Evolutionary conservation across 2,888 invertebrate genomes (phyloP), one percentile per base, ranked within the genome.

Genomic region (Thalpophila matura): DNA sequence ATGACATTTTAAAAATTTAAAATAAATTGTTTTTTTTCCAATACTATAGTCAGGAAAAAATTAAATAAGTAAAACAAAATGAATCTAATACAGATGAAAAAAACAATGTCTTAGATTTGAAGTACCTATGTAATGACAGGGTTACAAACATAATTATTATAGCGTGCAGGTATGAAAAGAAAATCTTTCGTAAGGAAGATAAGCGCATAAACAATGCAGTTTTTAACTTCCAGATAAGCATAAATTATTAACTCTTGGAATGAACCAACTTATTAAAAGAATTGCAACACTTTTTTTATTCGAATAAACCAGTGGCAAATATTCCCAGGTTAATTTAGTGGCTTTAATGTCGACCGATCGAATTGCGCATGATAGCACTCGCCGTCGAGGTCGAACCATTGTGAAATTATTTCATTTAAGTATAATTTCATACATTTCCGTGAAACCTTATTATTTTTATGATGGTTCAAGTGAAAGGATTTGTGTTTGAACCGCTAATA

Each of bases 401-500:
- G 49, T 33, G 70, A 55, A 76, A 77, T 59, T 43, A 53, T 65
- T 76, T 47, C 63, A 61, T 65, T 66, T 54, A 40, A 12, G 22
- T 43, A 33, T 37, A 45, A 66, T 76, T 61, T 70, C 61, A 58
- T 47, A 64, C 51, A 62, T 57, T 38, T 62, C 54, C 27, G 27
- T 35, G 35, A 56, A 56, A 49, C 37, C 37, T 62, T 68, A 59
- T 33, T 45, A 20, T 27, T 37, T 59, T 53, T 65, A 55, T 26
- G 78, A 74, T 65, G 50, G 47, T 46, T 45, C 20, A 18, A 70
- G 73, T 67, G 79, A 76, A 74, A 76, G 74, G 74, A 54, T 31
- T 55, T 35, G 7, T 43, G 10, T 66, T 57, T 37, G 43, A 38
- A 40, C 27, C 27, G 53, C 33, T 54, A 68, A 73, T 76, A 27